Conservation (phyloP, 1,140 invertebrate species). For the Campoletis sonorensis region DNA sequence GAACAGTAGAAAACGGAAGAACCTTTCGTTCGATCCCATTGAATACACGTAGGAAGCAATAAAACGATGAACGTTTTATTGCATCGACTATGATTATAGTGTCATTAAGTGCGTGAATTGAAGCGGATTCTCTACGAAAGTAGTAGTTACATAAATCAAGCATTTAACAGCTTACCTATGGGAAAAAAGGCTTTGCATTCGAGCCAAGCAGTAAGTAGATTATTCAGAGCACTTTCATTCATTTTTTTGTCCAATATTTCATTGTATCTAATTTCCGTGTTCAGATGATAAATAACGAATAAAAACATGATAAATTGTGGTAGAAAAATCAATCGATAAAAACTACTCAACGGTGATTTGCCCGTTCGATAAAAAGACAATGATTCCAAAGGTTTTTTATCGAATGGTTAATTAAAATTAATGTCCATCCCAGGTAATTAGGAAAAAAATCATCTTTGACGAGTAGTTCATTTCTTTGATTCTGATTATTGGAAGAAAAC, state of each 20-base stretch:
- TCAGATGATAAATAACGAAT: not conserved
- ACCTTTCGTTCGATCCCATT: too few relatives aligned
- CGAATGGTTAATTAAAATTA: too few relatives aligned
- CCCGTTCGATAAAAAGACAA: too few relatives aligned
- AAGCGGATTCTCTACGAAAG: not conserved
- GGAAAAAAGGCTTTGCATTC: not conserved
- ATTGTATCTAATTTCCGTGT: not conserved
- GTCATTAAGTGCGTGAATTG: not conserved
- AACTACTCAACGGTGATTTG: not conserved
- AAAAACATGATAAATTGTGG: not conserved
- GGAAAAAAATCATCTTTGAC: too few relatives aligned
- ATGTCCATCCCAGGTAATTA: too few relatives aligned
- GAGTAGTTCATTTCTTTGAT: too few relatives aligned
- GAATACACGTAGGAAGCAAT: not conserved
- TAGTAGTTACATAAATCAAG: conserved; percentile 1
- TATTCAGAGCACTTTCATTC: not conserved
- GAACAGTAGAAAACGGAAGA: too few relatives aligned
- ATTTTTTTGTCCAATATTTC: not conserved
- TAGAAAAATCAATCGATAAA: not conserved
- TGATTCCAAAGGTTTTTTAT: too few relatives aligned
- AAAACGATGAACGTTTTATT: not conserved
- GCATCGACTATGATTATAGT: not conserved
- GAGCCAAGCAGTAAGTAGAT: not conserved
- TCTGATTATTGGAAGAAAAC: too few relatives aligned
- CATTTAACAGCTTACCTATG: not conserved